A percentile compares a stretch with the other conserved stretches of the same genome.
Conservation (phyloP, 2,888 invertebrate genomes). For the Yponomeuta cagnagella region DNA sequence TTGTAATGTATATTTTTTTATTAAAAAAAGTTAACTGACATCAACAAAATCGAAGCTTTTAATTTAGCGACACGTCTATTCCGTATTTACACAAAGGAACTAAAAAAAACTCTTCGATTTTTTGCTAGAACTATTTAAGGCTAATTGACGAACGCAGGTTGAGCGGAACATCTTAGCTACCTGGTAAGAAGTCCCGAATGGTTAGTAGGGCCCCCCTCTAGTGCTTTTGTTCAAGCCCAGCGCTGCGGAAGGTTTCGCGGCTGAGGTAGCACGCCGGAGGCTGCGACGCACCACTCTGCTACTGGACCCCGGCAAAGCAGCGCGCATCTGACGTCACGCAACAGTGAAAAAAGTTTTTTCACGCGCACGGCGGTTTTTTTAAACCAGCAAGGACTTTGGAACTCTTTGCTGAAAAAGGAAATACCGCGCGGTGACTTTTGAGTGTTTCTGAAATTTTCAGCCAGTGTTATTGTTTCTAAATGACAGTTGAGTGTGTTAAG, state of each 20-base stretch:
- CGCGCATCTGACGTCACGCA: slow-evolving; percentile 28
- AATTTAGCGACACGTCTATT: not conserved
- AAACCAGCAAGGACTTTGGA: not conserved
- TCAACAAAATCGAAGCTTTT: not conserved
- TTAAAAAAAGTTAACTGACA: not conserved
- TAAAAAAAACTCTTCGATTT: not conserved
- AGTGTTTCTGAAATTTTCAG: slow-evolving; percentile 6
- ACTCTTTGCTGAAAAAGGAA: slow-evolving; percentile 13
- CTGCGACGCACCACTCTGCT: slow-evolving; percentile 45
- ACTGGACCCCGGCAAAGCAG: slow-evolving; percentile 41
- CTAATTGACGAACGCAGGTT: slow-evolving; percentile 27
- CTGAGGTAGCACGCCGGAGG: slow-evolving; percentile 51
- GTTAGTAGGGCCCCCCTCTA: slow-evolving; percentile 36
- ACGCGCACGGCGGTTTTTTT: slow-evolving; percentile 19
- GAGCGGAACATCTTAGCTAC: slow-evolving; percentile 8
- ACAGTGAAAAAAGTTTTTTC: not conserved
- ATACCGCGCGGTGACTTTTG: slow-evolving; percentile 20
- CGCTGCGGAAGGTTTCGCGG: slow-evolving; percentile 45
- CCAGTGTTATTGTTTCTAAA: slow-evolving; percentile 30
- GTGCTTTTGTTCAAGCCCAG: slow-evolving; percentile 33
- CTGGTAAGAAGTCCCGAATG: slow-evolving; percentile 25
- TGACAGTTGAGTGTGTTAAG: slow-evolving; percentile 28
- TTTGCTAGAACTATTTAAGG: slow-evolving; percentile 24
- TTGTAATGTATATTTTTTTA: too few species aligned
- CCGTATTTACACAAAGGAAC: not conserved